These are phyloP conservation scores for Brachypalpus laphriformis DNA, from an alignment of 2,888 invertebrate genomes.

Conservation along the genomic window DNA sequence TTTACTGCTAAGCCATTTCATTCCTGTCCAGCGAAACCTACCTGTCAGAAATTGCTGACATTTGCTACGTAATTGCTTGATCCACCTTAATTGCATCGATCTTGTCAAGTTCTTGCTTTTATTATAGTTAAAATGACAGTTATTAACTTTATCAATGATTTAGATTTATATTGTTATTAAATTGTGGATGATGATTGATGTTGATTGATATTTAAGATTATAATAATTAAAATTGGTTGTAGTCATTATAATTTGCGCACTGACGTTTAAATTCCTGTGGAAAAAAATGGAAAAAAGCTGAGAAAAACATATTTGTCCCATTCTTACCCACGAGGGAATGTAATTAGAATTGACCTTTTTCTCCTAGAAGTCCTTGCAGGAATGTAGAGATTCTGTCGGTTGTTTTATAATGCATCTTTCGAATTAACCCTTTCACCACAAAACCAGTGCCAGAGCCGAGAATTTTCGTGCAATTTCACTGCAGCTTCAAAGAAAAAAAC, in stretches of 20 bases:
- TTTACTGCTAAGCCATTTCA: background rate
- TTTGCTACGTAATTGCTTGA: conserved; percentile 32
- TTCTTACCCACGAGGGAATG: too few species aligned
- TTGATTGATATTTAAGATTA: background rate
- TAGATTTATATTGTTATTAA: background rate
- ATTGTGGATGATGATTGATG: background rate
- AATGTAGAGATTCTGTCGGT: too few species aligned
- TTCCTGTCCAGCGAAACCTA: background rate
- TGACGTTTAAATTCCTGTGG: background rate
- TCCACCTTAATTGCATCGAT: conserved; percentile 5
- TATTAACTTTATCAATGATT: background rate
- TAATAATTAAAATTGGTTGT: background rate
- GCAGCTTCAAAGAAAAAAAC: too few species aligned
- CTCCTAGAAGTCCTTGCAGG: too few species aligned
- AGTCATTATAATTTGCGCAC: background rate
- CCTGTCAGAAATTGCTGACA: conserved; percentile 26
- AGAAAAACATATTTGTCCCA: too few species aligned
- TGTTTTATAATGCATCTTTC: too few species aligned
- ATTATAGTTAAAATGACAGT: conserved; percentile 8
- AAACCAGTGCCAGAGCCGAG: too few species aligned
- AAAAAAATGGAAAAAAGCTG: too few species aligned
- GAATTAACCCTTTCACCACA: too few species aligned
- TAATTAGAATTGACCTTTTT: too few species aligned
- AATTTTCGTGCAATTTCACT: too few species aligned
- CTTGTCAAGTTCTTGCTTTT: background rate